Conservation (phyloP, 1,140 invertebrate genomes). For the Homarus americanus region DNA sequence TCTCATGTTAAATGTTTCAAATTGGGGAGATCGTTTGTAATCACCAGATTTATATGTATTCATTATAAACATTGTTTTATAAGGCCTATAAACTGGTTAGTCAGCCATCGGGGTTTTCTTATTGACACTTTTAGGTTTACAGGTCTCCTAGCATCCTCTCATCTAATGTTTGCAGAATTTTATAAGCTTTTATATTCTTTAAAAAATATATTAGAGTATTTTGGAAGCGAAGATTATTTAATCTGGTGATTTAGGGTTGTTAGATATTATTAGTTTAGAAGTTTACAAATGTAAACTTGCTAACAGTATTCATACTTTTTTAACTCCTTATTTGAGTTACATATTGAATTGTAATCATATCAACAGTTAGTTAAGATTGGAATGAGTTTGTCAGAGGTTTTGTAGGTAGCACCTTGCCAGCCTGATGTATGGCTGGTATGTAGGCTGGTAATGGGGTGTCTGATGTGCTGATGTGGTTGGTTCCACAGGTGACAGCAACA, state of each 20-base stretch:
- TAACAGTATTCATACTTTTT: not conserved
- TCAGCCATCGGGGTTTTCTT: too few species aligned
- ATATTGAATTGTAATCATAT: not conserved
- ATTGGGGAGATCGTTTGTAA: too few species aligned
- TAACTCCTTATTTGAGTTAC: not conserved
- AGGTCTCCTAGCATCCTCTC: too few species aligned
- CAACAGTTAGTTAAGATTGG: not conserved
- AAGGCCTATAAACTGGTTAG: too few species aligned
- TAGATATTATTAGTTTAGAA: not conserved
- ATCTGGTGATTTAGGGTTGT: not conserved
- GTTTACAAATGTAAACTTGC: not conserved
- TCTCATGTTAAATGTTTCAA: too few species aligned
- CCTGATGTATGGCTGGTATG: constrained; percentile 9
- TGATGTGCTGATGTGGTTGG: constrained; percentile 67
- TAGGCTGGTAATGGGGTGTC: constrained; percentile 36
- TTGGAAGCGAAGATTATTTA: too few species aligned
- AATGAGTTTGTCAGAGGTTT: not conserved
- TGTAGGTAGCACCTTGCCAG: not conserved
- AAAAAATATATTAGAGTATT: too few species aligned
- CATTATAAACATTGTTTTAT: too few species aligned
- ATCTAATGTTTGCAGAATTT: too few species aligned
- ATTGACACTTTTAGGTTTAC: too few species aligned
- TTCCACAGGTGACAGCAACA: constrained; percentile 69
- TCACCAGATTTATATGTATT: too few species aligned
- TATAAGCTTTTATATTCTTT: too few species aligned